These are phyloP conservation scores for Anoplolepis gracilipes DNA, from an alignment of 1,140 invertebrate species.

Conservation along the genomic window DNA sequence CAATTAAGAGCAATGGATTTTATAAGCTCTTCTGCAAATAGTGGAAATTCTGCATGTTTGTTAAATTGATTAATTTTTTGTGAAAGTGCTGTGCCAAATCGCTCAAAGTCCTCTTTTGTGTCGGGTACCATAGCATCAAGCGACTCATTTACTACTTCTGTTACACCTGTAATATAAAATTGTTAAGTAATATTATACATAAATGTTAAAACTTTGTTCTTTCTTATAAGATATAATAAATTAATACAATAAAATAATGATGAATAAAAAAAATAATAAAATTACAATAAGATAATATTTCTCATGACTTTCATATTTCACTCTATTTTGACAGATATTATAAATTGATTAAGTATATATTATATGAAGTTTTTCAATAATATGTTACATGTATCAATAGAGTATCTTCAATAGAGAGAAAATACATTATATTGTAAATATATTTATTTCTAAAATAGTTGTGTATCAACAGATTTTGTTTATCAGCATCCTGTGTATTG, in stretches of 20 bases:
- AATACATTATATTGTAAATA: constrained; percentile 6
- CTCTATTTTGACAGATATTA: neutral
- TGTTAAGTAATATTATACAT: neutral
- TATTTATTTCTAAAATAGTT: neutral
- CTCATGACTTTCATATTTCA: neutral
- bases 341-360: neutral
- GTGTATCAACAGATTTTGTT: neutral
- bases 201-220: neutral
- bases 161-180: constrained; percentile 83
- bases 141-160: constrained; percentile 85
- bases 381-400: neutral
- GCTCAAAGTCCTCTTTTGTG: constrained; percentile 93
- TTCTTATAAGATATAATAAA: neutral
- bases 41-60: constrained; percentile 90
- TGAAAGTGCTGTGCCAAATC: constrained; percentile 90
- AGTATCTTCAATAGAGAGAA: neutral
- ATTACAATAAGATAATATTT: neutral
- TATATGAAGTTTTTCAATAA: constrained; percentile 13
- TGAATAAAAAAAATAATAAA: too few relatives aligned
- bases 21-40: constrained; percentile 92
- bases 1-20: constrained; percentile 92
- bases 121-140: constrained; percentile 90
- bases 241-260: too few relatives aligned
- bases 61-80: constrained; percentile 90
- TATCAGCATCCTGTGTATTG: neutral